These are phyloP conservation scores for Acrobasis suavella DNA, from an alignment of 2,888 invertebrate genomes.

Conservation along the genomic window DNA sequence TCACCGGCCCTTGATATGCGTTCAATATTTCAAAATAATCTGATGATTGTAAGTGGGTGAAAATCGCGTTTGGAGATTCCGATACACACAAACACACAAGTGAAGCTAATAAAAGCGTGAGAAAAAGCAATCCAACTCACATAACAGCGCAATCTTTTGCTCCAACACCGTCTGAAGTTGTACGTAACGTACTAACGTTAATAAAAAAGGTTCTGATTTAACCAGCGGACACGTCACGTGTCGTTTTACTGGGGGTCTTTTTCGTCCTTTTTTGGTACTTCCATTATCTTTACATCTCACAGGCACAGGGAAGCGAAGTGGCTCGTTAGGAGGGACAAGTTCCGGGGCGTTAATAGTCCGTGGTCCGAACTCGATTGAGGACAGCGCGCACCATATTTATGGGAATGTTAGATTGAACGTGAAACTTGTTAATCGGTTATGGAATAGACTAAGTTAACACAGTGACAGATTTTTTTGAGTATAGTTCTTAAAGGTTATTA, in stretches of 20 bases:
- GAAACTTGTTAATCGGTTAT: background rate
- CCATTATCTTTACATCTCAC: constrained; percentile 20
- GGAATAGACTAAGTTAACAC: too few species aligned
- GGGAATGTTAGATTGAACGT: background rate
- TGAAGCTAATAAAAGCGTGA: too few species aligned
- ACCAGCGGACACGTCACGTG: constrained; percentile 15
- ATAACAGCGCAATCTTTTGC: too few species aligned
- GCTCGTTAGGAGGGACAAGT: constrained; percentile 22
- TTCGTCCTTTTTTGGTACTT: constrained; percentile 17
- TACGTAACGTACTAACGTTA: constrained; percentile 1
- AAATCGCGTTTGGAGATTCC: too few species aligned
- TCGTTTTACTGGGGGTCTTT: constrained; percentile 13
- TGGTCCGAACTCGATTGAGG: constrained; percentile 10
- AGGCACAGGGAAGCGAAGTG: constrained; percentile 20
- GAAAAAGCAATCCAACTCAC: too few species aligned
- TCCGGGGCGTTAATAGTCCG: constrained; percentile 22
- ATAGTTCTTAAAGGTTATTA: too few species aligned
- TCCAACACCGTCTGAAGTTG: background rate
- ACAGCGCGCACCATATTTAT: constrained; percentile 11
- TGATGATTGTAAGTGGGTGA: too few species aligned
- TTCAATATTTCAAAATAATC: too few species aligned
- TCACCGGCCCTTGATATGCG: too few species aligned
- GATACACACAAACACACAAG: too few species aligned
- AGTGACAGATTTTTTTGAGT: too few species aligned
- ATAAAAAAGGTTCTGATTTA: constrained; percentile 9